These are phyloP conservation scores for Drosophila cardini DNA, from an alignment of 1,140 invertebrate genomes.

Conservation along the genomic window DNA sequence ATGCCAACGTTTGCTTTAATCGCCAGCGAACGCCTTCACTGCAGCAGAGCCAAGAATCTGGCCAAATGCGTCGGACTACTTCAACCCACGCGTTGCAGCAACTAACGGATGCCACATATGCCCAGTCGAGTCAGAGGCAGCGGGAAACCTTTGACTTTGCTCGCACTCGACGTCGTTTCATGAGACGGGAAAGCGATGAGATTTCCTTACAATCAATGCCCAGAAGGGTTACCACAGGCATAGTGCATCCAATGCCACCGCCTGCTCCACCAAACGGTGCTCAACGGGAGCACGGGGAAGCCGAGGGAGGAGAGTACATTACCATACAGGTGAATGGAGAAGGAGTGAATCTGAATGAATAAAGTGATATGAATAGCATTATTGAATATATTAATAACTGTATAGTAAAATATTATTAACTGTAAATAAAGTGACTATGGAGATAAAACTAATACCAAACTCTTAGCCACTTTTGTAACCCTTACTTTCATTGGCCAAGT, in stretches of 20 bases:
- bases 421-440: constrained; percentile 18
- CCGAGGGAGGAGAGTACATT: constrained; percentile 52
- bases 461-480: background rate
- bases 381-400: constrained; percentile 1
- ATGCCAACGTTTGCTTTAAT: constrained; percentile 69
- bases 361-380: constrained; percentile 10
- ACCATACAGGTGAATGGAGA: constrained; percentile 78
- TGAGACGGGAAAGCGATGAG: constrained; percentile 63
- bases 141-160: constrained; percentile 68
- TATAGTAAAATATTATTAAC: constrained; percentile 6
- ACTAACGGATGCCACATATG: constrained; percentile 70
- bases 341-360: constrained; percentile 71
- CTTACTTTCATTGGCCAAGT: background rate
- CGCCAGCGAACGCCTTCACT: constrained; percentile 54
- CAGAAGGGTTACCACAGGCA: constrained; percentile 8
- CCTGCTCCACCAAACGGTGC: background rate
- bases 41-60: constrained; percentile 21
- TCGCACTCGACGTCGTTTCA: constrained; percentile 69
- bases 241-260: constrained; percentile 5
- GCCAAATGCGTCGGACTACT: constrained; percentile 50
- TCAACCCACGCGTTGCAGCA: constrained; percentile 60
- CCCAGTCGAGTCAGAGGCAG: constrained; percentile 71
- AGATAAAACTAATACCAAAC: background rate
- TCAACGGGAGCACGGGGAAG: constrained; percentile 20
- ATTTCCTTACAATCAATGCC: constrained; percentile 63